phyloP scores from a whole-genome alignment of 2,113 vertebrate species.

The Mesitornis unicolor region DNA sequence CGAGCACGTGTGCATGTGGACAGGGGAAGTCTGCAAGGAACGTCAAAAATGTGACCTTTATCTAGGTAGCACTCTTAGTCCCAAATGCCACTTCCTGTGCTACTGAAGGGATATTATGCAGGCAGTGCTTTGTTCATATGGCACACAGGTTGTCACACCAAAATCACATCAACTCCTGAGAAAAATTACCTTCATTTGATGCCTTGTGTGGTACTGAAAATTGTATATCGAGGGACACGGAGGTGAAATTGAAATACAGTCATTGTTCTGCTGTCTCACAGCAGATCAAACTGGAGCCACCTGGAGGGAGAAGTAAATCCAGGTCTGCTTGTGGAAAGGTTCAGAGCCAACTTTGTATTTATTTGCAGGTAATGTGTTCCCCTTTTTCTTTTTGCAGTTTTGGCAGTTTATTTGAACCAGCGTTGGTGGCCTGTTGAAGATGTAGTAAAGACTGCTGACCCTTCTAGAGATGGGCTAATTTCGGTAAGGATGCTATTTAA shows the following conservation, averaged over 20 bases:
- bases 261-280: background rate
- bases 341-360: background rate
- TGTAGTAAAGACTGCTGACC: conserved; percentile 77
- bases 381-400: conserved; percentile 67
- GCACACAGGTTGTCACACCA: background rate
- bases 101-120: background rate
- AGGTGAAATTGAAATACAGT: background rate
- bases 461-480: conserved; percentile 77
- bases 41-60: background rate
- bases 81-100: background rate
- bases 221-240: background rate
- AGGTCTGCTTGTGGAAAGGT: background rate
- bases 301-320: background rate
- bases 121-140: background rate
- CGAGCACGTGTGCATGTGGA: background rate
- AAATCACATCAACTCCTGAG: background rate
- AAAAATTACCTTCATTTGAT: background rate
- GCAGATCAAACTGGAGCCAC: background rate
- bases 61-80: background rate
- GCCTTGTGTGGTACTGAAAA: background rate
- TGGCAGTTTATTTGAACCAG: conserved; percentile 80
- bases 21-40: background rate
- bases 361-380: background rate
- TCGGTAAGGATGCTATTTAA: conserved; percentile 62
- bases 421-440: conserved; percentile 85